Conservation (phyloP, 2,113 vertebrate genomes). For the Etheostoma spectabile region DNA sequence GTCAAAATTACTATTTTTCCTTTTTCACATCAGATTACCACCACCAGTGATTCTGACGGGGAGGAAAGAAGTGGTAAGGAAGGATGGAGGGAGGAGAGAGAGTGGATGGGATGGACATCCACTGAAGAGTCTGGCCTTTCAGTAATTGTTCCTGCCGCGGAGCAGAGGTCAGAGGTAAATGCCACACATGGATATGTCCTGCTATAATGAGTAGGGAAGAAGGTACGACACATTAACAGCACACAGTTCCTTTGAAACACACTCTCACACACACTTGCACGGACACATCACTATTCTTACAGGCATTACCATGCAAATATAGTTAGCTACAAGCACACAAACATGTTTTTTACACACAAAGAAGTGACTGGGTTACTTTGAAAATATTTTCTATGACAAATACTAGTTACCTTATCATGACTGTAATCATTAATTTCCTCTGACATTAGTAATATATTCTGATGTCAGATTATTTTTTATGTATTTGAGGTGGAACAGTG, state of each 20-base stretch:
- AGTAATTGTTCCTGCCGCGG: conserved; percentile 74
- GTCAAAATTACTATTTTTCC: conserved; percentile 21
- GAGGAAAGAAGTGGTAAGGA: conserved; percentile 8
- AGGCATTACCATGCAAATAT: conserved; percentile 52
- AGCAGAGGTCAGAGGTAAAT: conserved; percentile 83
- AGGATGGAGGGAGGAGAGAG: conserved; percentile 18
- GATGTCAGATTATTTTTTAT: conserved; percentile 33
- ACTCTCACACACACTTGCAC: conserved; percentile 2
- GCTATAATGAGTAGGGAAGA: conserved; percentile 73
- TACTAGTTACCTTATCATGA: conserved; percentile 45
- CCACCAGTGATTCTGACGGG: conserved; percentile 12
- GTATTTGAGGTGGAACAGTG: conserved; percentile 39
- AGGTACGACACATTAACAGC: conserved; percentile 41
- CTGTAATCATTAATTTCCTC: conserved; percentile 68
- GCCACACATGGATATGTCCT: conserved; percentile 71
- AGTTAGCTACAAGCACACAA: conserved; percentile 15
- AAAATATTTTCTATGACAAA: conserved; percentile 25
- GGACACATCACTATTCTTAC: neutral
- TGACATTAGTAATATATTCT: conserved; percentile 47
- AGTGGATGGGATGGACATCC: conserved; percentile 69
- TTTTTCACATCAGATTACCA: conserved; percentile 16
- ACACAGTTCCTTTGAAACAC: conserved; percentile 27
- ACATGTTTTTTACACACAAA: conserved; percentile 26
- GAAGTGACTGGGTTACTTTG: conserved; percentile 7
- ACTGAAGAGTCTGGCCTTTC: conserved; percentile 77